Conservation (phyloP, 2,113 vertebrate genomes). For the Megalops atlanticus region DNA sequence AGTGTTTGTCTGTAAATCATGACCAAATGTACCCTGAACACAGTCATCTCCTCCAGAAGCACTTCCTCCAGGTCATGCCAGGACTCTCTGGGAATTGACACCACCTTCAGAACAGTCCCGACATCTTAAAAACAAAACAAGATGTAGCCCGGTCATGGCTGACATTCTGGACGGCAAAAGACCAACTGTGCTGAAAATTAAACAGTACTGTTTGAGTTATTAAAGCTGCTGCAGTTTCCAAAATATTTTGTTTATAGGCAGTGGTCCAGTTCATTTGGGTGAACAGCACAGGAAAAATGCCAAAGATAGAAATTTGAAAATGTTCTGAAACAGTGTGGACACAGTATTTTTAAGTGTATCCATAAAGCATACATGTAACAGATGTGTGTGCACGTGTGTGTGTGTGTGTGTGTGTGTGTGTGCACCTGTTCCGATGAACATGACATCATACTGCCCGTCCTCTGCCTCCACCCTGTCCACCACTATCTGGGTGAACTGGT, state of each 20-base stretch:
- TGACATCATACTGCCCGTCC: conserved; percentile 96
- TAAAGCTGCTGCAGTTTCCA: background rate
- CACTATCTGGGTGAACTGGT: conserved; percentile 97
- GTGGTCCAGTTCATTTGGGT: background rate
- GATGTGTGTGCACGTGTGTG: no score
- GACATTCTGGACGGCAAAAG: background rate
- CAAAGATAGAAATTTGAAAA: background rate
- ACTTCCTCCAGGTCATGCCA: conserved; percentile 98
- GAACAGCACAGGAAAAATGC: background rate
- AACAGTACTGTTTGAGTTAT: background rate
- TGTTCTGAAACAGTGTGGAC: no score
- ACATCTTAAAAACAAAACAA: conserved; percentile 73
- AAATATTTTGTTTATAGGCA: background rate
- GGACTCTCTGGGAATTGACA: conserved; percentile 95
- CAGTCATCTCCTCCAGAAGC: conserved; percentile 95
- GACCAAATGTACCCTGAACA: conserved; percentile 82
- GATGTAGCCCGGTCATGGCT: background rate
- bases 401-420: background rate
- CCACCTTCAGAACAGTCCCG: conserved; percentile 95
- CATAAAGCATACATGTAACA: no score
- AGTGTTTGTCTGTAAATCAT: background rate
- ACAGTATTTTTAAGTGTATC: no score
- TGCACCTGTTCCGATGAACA: conserved; percentile 97
- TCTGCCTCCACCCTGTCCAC: conserved; percentile 96
- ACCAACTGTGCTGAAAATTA: background rate